Evolutionary conservation across 2,113 vertebrate species (phyloP), one percentile per base, ranked within the genome.

Genomic region (Morone saxatilis): DNA sequence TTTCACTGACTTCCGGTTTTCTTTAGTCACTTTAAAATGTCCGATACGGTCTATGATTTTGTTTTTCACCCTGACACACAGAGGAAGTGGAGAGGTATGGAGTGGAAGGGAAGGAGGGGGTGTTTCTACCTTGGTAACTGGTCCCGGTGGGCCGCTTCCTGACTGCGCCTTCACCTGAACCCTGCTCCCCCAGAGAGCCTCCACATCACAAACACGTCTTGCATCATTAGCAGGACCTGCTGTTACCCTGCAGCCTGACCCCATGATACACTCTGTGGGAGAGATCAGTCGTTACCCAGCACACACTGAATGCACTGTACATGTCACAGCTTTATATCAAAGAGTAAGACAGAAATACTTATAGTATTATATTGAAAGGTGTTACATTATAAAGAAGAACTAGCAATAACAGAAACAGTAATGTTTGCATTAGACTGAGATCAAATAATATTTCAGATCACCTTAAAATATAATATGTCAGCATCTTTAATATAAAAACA

Each of bases 121-220:
- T 14, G 88, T 83, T 82, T 80, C 78, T 38, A 25, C 81, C 88
- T 82, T 93, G 91, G 95, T 91, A 94, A 95, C 94, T 76, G 86
- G 87, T 88, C 93, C 89, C 92, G 71, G 78, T 78, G 91, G 88
- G 82, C 38, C 0, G 1, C 66, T 63, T 86, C 80, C 86, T 87
- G 76, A 79, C 75, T 88, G 87, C n/a, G 71, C 77, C 80, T 93
- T 92, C 91, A 91, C 90, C 90, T 95, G 93, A 91, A 92, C 88
- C 69, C 82, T 70, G 41, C 65, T 69, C 87, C 93, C 88, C 88
- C 14, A 5, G 87, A 81, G 90, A 77, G 62, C 81, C 71, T 88
- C 83, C 86, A 85, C 93, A 91, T 94, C 94, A 93, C 89, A 94
- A 95, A 95, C 94, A 94, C 65, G 54, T 94, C 89, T 95, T 95